These are phyloP conservation scores for Oscheius sp. DNA, from an alignment of 2,888 invertebrate genomes.

Conservation along the genomic window DNA sequence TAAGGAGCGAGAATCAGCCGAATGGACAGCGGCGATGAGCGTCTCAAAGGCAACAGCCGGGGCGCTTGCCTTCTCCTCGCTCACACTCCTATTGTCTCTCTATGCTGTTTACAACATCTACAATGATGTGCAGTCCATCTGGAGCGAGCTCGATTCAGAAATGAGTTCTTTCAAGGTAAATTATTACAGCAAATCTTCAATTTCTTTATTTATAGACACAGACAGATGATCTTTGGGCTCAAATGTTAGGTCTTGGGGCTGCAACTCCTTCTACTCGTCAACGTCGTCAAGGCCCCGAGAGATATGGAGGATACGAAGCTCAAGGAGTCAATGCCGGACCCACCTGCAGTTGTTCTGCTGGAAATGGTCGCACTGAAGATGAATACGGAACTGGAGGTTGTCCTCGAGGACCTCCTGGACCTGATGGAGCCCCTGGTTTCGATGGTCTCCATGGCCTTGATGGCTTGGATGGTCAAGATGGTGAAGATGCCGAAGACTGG, in stretches of 20 bases:
- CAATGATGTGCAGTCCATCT: conserved; percentile 55
- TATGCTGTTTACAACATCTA: conserved; percentile 57
- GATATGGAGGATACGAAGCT: conserved; percentile 59
- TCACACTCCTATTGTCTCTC: conserved; percentile 56
- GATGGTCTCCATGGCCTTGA: conserved; percentile 51
- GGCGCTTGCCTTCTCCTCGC: conserved; percentile 54
- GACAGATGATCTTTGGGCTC: conserved; percentile 55
- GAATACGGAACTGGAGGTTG: conserved; percentile 55
- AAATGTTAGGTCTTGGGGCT: conserved; percentile 57
- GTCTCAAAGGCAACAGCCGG: conserved; percentile 57
- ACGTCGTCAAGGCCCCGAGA: conserved; percentile 54
- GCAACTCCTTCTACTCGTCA: conserved; percentile 52
- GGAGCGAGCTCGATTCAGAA: conserved; percentile 55
- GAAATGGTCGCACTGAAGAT: conserved; percentile 55
- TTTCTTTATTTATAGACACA: conserved; percentile 35
- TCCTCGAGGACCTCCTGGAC: conserved; percentile 55
- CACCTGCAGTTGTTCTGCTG: conserved; percentile 51
- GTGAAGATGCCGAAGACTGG: conserved; percentile 48
- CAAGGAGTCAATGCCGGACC: conserved; percentile 58
- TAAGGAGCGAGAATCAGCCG: too few species aligned
- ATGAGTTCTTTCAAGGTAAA: conserved; percentile 56
- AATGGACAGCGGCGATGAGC: conserved; percentile 39
- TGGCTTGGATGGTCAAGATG: conserved; percentile 40
- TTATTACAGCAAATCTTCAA: neutral
- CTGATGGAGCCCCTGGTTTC: conserved; percentile 50